A percentile compares a stretch with the other conserved stretches of the same genome.
These are phyloP conservation scores for Xerus rutilus DNA, from an alignment of 2,797 vertebrate genomes.

Conservation along the genomic window DNA sequence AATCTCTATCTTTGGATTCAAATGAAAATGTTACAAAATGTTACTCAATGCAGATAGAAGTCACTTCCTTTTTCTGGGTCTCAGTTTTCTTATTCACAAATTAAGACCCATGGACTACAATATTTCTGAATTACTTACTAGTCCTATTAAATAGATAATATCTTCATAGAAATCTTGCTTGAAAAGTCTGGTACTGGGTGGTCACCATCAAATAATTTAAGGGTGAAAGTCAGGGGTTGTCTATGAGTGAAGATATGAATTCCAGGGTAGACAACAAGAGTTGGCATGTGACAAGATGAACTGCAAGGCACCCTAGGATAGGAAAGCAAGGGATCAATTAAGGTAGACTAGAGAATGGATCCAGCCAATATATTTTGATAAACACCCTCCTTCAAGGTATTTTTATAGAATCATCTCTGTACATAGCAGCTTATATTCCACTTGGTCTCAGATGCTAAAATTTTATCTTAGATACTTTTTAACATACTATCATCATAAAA, in stretches of 20 bases:
- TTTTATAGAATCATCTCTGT: slow-evolving; percentile 6
- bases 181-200: neutral
- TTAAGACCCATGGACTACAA: neutral
- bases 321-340: neutral
- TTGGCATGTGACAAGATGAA: neutral
- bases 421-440: neutral
- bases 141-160: neutral
- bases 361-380: slow-evolving; percentile 37
- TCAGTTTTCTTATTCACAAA: slow-evolving; percentile 33
- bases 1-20: neutral
- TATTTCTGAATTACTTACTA: slow-evolving; percentile 28
- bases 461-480: slow-evolving; percentile 19
- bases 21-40: slow-evolving; percentile 16
- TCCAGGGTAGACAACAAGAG: neutral
- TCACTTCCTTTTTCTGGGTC: slow-evolving; percentile 15
- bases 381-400: slow-evolving; percentile 7
- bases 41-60: slow-evolving; percentile 18
- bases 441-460: neutral
- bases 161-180: neutral
- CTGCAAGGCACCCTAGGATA: neutral
- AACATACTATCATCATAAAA: slow-evolving; percentile 18
- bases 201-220: slow-evolving; percentile 2
- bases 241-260: neutral
- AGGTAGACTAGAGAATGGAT: neutral
- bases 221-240: neutral